Evolutionary conservation across 2,113 vertebrate species (phyloP).

Genomic region (Oryzias curvinotus): DNA sequence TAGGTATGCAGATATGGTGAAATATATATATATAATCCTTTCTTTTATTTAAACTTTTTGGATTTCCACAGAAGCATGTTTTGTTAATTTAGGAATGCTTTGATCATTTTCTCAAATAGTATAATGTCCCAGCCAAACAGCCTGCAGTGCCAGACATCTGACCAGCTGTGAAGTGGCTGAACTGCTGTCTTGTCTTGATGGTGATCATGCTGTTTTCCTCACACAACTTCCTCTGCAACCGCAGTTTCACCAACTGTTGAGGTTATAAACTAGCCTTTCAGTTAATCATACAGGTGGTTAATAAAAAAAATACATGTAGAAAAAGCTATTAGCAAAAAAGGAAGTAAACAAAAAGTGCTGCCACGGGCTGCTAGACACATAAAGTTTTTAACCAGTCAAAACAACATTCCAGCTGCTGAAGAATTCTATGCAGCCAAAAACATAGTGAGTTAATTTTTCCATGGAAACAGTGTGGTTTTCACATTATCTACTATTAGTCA

Average conservation of each 20-base stretch:
- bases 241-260: background rate
- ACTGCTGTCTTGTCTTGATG: conserved; percentile 3
- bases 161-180: conserved; percentile 22
- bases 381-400: conserved; percentile 48
- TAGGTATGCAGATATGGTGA: no score
- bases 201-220: background rate
- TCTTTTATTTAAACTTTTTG: no score
- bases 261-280: conserved; percentile 29
- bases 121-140: background rate
- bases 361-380: conserved; percentile 44
- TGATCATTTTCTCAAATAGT: no score
- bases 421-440: conserved; percentile 24
- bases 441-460: conserved; percentile 43
- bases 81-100: no score
- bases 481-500: conserved; percentile 20
- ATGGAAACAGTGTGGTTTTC: conserved; percentile 17
- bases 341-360: conserved; percentile 43
- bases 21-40: no score
- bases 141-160: conserved; percentile 47
- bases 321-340: conserved; percentile 23
- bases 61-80: no score
- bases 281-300: conserved; percentile 31
- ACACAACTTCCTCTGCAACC: background rate
- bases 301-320: background rate
- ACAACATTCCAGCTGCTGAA: conserved; percentile 48